Evolutionary conservation across 2,113 vertebrate species (phyloP).

Genomic region (Nothobranchius kuhntae): DNA sequence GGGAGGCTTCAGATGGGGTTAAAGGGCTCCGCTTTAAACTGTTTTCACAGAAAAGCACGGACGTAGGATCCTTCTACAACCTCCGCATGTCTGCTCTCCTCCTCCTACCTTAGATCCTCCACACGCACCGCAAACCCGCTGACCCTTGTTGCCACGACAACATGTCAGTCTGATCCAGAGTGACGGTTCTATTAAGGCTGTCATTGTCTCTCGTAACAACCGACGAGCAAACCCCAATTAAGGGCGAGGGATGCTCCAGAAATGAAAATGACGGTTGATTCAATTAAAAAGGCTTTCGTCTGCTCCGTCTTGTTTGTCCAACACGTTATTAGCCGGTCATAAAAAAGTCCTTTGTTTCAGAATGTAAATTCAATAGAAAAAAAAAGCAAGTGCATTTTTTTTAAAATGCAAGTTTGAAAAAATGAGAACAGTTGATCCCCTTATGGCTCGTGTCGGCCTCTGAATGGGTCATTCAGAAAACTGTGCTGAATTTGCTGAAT

Average conservation of each 20-base stretch:
- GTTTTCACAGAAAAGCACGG: conserved; percentile 36
- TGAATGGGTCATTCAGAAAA: conserved; percentile 29
- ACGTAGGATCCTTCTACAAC: conserved; percentile 25
- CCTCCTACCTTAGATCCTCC: conserved; percentile 37
- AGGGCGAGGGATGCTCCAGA: conserved; percentile 56
- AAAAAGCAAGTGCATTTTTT: background rate
- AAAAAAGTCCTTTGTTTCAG: conserved; percentile 38
- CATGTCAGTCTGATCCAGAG: conserved; percentile 64
- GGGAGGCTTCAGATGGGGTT: conserved; percentile 20
- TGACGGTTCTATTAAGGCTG: conserved; percentile 68
- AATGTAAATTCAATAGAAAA: conserved; percentile 34
- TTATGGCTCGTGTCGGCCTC: conserved; percentile 8
- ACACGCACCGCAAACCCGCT: conserved; percentile 44
- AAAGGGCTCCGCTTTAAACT: conserved; percentile 20
- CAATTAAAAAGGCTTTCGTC: conserved; percentile 59
- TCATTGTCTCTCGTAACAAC: conserved; percentile 63
- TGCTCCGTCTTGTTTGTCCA: conserved; percentile 4
- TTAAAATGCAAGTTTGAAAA: too few species aligned
- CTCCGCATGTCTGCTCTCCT: conserved; percentile 31
- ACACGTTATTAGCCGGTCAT: conserved; percentile 14
- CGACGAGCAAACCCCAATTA: conserved; percentile 57
- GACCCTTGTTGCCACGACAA: conserved; percentile 62
- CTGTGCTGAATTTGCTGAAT: conserved; percentile 23
- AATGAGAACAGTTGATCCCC: conserved; percentile 25
- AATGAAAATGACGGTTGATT: conserved; percentile 66